Evolutionary conservation across 2,113 vertebrate genomes (phyloP), one percentile per base, ranked within the genome.

Genomic region (Callipepla californica): DNA sequence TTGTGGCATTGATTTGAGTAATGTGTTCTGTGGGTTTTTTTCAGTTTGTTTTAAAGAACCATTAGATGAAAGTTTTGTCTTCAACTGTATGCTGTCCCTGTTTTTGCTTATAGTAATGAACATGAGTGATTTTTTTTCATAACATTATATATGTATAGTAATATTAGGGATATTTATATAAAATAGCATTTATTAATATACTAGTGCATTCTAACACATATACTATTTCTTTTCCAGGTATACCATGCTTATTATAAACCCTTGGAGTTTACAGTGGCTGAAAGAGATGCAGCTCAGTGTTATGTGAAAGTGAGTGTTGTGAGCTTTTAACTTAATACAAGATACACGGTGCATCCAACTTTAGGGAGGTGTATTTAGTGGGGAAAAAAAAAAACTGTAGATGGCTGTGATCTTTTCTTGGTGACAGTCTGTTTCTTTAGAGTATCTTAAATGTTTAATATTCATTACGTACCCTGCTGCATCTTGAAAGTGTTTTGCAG

Each of bases 201-300:
- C 55, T 6, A 26, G 22, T 55, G 26, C 23, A 68, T 16, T 83
- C 30, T 91, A 89, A 95, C 16, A 23, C 11, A 38, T 87, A 69
- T n/a, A 8, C 75, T 87, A 10, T 1, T 89, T 26, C 25, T 55
- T 90, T 85, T 80, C 89, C 63, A 99, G 99, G 98, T 99, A 7
- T 99, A 98, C 91, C 99, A 99, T 17, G 99, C 99, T 0, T 99
- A 98, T 96, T 99, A 99, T 93, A 99, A 99, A 91, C 99, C 99
- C 4, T 95, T 99, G 88, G 99, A 99, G 92, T 99, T 99, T 95
- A 98, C 98, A 3, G 98, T 99, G 26, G 94, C 99, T 20, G 98
- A 98, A 93, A 98, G 98, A 68, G 98, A 99, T 55, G 96, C 98
- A 15, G 94, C 98, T 93, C 99, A 99, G 70, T 99, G 99, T 94